Base-by-base conservation (phyloP, 2,797 vertebrate genomes). In the Muraenolepis orangiensis region DNA sequence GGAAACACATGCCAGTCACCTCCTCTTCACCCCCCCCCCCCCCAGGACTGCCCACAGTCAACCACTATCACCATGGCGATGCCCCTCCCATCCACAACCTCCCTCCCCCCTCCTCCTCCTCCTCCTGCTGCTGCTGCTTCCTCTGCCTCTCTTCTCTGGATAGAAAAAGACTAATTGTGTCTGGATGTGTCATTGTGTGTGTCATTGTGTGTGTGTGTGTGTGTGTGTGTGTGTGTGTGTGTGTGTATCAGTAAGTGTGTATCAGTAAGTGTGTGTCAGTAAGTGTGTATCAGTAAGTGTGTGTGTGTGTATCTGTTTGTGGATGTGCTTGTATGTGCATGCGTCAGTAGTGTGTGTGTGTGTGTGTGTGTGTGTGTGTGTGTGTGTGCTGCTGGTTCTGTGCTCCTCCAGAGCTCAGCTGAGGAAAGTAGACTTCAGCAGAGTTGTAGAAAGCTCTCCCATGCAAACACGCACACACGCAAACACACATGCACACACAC, bases 11-110 rank as follows among this genome's bases (percentile, higher is more conserved):
- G 51, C 51, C 20, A 57, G 20, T 57, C 20, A 57, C 64, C 85
- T 89, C 42, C 42, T 2, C 12, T 2, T 51, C 4, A 3, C 13
- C 3, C 42, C 12, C 42, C 42, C 30, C 29, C 28, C 13, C 1
- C 66, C 23, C 7, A 1, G 57, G 16, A 30, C 26, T 13, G 5
- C 28, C 66, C 29, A 67, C 66, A 67, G 30, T 67, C 28, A 82
- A 80, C 84, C 83, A 86, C 51, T 2, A 91, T 96, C 91, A 78
- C 90, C 87, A 96, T 92, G 91, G 93, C 89, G 93, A 95, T 87
- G 0, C 80, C 89, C 88, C 88, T 86, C 89, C 89, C 80, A 76
- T 79, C 74, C 14, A 11, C 74, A 36, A 36, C 69, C 75, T 74
- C 74, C 79, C 18, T 38, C 71, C 71, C 64, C 18, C 57, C 34